Evolutionary conservation across 2,888 invertebrate species (phyloP).

Genomic region (Schrankia costaestrigalis): DNA sequence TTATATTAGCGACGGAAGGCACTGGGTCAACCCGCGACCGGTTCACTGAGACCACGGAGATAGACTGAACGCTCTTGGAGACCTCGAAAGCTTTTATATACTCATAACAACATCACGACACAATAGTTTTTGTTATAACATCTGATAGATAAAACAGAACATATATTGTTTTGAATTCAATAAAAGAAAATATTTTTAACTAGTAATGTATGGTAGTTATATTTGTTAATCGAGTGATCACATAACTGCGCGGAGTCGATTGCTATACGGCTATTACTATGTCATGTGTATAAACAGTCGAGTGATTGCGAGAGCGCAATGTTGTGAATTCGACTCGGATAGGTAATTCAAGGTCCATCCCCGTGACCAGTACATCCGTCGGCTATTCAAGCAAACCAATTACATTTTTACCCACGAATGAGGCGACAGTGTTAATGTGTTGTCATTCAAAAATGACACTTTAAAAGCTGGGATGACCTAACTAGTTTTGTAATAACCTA

Average conservation of each 20-base stretch:
- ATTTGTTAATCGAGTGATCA: not conserved
- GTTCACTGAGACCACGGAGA: constrained; percentile 54
- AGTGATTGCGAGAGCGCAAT: constrained; percentile 42
- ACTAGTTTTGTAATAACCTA: too few species aligned
- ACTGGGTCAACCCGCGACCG: constrained; percentile 57
- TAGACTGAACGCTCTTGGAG: constrained; percentile 72
- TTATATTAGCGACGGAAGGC: constrained; percentile 34
- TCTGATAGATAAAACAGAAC: constrained; percentile 2
- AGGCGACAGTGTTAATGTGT: constrained; percentile 10
- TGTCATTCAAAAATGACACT: constrained; percentile 11
- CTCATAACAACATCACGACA: constrained; percentile 48
- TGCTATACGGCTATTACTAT: constrained; percentile 29
- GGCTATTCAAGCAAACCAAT: constrained; percentile 47
- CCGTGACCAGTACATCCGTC: constrained; percentile 64
- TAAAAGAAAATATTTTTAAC: not conserved
- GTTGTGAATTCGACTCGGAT: constrained; percentile 60
- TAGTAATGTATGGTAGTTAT: too few species aligned
- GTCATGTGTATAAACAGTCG: constrained; percentile 37
- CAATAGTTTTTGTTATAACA: constrained; percentile 22
- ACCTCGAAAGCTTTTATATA: constrained; percentile 64
- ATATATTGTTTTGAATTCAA: not conserved
- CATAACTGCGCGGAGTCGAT: constrained; percentile 4
- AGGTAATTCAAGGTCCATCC: constrained; percentile 66
- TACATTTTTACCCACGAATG: constrained; percentile 22
- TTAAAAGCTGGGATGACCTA: constrained; percentile 2